Conservation (phyloP, 2,797 vertebrate genomes). For the Helostoma temminkii region DNA sequence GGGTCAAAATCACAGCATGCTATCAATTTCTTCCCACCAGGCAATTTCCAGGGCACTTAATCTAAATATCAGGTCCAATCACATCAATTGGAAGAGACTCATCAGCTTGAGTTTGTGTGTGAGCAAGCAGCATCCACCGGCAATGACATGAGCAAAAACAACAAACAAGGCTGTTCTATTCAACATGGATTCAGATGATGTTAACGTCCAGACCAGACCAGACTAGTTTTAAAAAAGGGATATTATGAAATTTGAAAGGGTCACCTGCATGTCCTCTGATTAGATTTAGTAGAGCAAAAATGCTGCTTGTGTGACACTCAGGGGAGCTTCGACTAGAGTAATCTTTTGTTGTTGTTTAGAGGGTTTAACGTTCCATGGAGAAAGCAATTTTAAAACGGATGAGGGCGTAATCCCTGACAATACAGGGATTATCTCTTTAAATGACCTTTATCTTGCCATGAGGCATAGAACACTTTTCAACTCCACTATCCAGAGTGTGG, state of each 20-base stretch:
- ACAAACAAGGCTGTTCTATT: conserved; percentile 4
- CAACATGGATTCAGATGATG: conserved; percentile 10
- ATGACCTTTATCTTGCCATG: conserved; percentile 82
- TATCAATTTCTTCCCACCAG: conserved; percentile 70
- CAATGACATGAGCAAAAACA: conserved; percentile 16
- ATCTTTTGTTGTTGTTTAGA: conserved; percentile 83
- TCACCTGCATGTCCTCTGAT: conserved; percentile 61
- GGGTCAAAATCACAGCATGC: conserved; percentile 39
- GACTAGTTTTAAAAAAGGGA: conserved; percentile 23
- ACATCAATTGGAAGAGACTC: conserved; percentile 53
- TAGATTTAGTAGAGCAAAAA: conserved; percentile 52
- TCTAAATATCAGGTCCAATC: conserved; percentile 73
- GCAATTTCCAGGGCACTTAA: conserved; percentile 73
- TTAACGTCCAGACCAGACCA: conserved; percentile 32
- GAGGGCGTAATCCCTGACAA: conserved; percentile 81
- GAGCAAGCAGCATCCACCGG: conserved; percentile 4
- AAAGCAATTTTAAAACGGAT: conserved; percentile 85
- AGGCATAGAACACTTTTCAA: conserved; percentile 76
- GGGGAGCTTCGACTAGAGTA: conserved; percentile 61
- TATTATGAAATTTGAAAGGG: conserved; percentile 56
- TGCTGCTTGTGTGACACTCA: conserved; percentile 63
- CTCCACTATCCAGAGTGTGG: conserved; percentile 62
- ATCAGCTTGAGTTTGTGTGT: conserved; percentile 38
- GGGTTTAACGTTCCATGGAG: conserved; percentile 76
- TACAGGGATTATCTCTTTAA: conserved; percentile 83